A percentile compares a stretch with the other conserved stretches of the same genome.
Evolutionary conservation across 1,140 invertebrate genomes (phyloP).

Genomic region (Oscheius sp.): DNA sequence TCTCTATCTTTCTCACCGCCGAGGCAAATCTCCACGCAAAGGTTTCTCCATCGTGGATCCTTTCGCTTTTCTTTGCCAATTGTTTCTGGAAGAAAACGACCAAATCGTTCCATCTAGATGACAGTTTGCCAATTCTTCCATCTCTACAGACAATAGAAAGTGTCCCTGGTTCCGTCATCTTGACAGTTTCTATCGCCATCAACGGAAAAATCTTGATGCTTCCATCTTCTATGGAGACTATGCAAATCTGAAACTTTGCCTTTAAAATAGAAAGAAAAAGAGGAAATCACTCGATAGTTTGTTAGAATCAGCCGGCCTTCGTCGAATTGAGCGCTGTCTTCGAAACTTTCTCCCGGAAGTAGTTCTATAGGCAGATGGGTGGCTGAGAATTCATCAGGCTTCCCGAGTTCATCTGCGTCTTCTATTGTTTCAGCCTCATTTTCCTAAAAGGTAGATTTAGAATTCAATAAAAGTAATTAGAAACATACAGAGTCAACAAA

Average conservation of each 20-base stretch:
- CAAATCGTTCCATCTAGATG: neutral
- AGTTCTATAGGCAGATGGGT: neutral
- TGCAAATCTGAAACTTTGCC: constrained; percentile 6
- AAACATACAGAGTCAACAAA: no score
- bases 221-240: neutral
- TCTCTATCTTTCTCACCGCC: neutral
- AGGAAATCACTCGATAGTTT: constrained; percentile 3
- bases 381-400: neutral
- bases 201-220: neutral
- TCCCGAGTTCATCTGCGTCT: neutral
- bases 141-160: neutral
- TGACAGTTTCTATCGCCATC: neutral
- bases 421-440: no score
- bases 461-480: no score
- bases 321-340: neutral
- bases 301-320: neutral
- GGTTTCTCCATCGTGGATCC: neutral
- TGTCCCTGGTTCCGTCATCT: neutral
- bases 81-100: neutral
- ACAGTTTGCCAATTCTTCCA: neutral
- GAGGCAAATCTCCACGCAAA: neutral
- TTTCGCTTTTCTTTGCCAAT: neutral
- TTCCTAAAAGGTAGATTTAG: no score
- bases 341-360: neutral
- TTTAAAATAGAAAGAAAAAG: constrained; percentile 2